Evolutionary conservation across 2,797 vertebrate species (phyloP).

Genomic region (Dallia pectoralis): DNA sequence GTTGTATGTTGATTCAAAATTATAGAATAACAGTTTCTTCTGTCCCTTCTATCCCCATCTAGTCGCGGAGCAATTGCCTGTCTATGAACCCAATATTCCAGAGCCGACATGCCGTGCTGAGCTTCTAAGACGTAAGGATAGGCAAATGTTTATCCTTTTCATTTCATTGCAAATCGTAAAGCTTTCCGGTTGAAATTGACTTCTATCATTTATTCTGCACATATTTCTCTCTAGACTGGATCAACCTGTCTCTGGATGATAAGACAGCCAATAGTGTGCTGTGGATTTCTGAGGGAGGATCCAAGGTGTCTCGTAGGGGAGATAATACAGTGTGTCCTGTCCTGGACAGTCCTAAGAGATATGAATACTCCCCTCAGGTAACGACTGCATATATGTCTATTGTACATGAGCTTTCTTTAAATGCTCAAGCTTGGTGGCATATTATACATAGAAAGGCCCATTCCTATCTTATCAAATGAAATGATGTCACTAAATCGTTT

Average conservation of each 20-base stretch:
- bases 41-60: constrained; percentile 11
- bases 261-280: constrained; percentile 69
- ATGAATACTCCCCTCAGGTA: constrained; percentile 69
- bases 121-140: constrained; percentile 60
- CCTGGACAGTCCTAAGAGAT: constrained; percentile 68
- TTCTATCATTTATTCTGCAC: too few relatives aligned
- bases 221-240: constrained; percentile 50
- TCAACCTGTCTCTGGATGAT: constrained; percentile 61
- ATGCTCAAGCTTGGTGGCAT: neutral
- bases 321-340: constrained; percentile 62
- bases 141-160: neutral
- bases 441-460: neutral
- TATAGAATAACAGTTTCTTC: neutral
- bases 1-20: neutral
- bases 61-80: constrained; percentile 53
- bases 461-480: neutral
- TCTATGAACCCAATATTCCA: constrained; percentile 58
- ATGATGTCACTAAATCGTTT: too few relatives aligned
- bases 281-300: constrained; percentile 63
- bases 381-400: neutral
- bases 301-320: constrained; percentile 63
- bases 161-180: neutral
- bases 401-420: neutral
- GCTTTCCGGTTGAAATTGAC: too few relatives aligned
- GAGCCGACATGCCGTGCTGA: constrained; percentile 67